Conservation (phyloP, 1,140 invertebrate species). For the Lasioglossum baleicum region DNA sequence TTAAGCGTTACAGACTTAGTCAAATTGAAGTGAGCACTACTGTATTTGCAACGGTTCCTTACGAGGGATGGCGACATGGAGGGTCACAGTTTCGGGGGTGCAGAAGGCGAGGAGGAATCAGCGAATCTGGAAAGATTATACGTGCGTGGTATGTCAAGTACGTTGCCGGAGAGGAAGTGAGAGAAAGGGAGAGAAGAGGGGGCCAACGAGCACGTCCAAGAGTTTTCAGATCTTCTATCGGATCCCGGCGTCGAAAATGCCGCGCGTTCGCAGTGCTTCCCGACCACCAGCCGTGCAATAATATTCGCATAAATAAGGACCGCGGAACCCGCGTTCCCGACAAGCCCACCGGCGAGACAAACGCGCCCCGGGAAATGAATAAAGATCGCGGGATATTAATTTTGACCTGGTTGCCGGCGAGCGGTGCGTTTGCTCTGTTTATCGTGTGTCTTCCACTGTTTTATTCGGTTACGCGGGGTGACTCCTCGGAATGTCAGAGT, state of each 20-base stretch:
- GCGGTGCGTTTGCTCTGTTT: too few relatives aligned
- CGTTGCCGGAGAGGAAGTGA: not conserved
- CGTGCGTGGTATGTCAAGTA: constrained; percentile 41
- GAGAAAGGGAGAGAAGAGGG: not conserved
- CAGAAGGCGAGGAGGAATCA: constrained; percentile 21
- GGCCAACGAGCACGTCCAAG: not conserved
- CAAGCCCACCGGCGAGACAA: not conserved
- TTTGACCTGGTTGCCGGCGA: not conserved
- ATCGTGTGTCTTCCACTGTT: too few relatives aligned
- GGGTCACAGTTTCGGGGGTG: not conserved
- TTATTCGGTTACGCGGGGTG: not conserved
- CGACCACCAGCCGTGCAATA: not conserved
- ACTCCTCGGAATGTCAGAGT: too few relatives aligned
- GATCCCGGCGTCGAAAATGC: not conserved
- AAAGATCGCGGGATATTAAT: constrained; percentile 43
- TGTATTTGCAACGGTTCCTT: constrained; percentile 7
- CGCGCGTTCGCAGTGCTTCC: not conserved
- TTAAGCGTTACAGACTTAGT: too few relatives aligned
- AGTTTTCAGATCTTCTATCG: constrained; percentile 7
- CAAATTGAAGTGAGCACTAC: too few relatives aligned
- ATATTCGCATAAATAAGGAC: constrained; percentile 41
- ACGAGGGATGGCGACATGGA: too few relatives aligned
- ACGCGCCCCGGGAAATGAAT: not conserved
- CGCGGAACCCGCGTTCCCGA: not conserved
- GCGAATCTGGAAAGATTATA: constrained; percentile 48